phyloP scores from a whole-genome alignment of 2,113 vertebrate species.

The Proterorhinus semilunaris region DNA sequence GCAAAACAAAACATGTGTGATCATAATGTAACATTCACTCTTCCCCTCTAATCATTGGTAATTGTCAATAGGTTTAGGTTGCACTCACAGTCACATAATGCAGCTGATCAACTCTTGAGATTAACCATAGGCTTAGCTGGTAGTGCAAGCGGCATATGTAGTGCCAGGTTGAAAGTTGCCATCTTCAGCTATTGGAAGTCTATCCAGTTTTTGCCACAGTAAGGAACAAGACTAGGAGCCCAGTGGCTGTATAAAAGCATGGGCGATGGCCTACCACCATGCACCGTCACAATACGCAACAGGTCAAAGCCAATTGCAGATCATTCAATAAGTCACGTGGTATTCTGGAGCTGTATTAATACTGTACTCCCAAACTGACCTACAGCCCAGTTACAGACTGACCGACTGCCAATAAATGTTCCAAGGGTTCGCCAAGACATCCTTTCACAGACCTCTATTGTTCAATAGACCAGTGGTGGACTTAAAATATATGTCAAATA shows the following conservation, averaged over 20 bases:
- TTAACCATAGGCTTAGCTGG: slow-evolving; percentile 73
- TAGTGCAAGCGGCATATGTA: slow-evolving; percentile 66
- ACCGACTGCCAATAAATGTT: slow-evolving; percentile 50
- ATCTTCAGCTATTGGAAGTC: slow-evolving; percentile 58
- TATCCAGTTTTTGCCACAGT: slow-evolving; percentile 52
- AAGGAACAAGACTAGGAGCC: slow-evolving; percentile 41
- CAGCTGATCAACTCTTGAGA: slow-evolving; percentile 23
- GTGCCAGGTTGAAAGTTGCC: slow-evolving; percentile 63
- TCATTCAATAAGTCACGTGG: slow-evolving; percentile 68
- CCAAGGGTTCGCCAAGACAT: slow-evolving; percentile 47
- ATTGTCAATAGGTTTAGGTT: neutral
- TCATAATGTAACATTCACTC: neutral
- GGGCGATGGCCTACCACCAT: slow-evolving; percentile 64
- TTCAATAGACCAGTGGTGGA: slow-evolving; percentile 19
- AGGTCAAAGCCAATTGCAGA: slow-evolving; percentile 72
- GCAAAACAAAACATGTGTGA: slow-evolving; percentile 43
- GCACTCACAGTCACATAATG: neutral
- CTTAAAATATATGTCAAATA: neutral
- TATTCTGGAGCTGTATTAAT: slow-evolving; percentile 62
- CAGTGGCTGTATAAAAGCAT: slow-evolving; percentile 67
- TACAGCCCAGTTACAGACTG: slow-evolving; percentile 56
- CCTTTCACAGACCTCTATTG: slow-evolving; percentile 46
- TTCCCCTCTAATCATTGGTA: neutral
- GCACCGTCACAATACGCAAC: slow-evolving; percentile 68
- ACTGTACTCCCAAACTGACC: slow-evolving; percentile 62